Conservation (phyloP, 2,888 invertebrate genomes). For the Melipona beecheii region DNA sequence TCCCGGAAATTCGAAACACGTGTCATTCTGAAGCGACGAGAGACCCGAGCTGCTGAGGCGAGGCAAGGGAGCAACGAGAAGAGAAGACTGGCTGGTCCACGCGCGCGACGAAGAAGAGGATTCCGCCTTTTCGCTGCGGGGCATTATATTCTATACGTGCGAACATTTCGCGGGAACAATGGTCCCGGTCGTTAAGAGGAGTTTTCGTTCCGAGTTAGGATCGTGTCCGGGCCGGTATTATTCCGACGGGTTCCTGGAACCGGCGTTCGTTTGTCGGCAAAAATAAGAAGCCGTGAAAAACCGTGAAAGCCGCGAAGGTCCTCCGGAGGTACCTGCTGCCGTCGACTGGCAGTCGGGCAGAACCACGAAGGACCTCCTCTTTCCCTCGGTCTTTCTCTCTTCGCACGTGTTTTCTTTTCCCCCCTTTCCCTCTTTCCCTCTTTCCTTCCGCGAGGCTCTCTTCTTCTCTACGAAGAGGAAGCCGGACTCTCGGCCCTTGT, state of each 20-base stretch:
- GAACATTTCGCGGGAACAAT: conserved; percentile 76
- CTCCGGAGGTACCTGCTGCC: conserved; percentile 30
- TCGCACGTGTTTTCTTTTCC: conserved; percentile 36
- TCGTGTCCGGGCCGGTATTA: conserved; percentile 61
- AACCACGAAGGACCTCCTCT: background rate
- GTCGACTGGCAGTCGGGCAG: conserved; percentile 24
- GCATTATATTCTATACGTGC: conserved; percentile 75
- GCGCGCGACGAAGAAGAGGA: conserved; percentile 41
- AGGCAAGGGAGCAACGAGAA: background rate
- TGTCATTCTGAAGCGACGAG: background rate
- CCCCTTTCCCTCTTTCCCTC: background rate
- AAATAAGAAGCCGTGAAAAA: conserved; percentile 68
- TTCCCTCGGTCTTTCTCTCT: conserved; percentile 6
- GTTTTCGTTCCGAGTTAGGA: conserved; percentile 59
- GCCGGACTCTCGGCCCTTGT: background rate
- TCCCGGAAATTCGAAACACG: too few species aligned
- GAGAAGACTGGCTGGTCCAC: conserved; percentile 26
- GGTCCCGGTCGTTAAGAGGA: conserved; percentile 68
- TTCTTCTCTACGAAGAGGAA: too few species aligned
- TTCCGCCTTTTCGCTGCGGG: conserved; percentile 48
- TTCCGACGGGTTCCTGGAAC: conserved; percentile 70
- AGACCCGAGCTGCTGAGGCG: background rate
- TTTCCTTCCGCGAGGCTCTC: background rate
- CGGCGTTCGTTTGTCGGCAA: conserved; percentile 65
- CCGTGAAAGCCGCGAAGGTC: conserved; percentile 59